Conservation (phyloP, 2,113 vertebrate genomes). For the Ochotona curzoniae region DNA sequence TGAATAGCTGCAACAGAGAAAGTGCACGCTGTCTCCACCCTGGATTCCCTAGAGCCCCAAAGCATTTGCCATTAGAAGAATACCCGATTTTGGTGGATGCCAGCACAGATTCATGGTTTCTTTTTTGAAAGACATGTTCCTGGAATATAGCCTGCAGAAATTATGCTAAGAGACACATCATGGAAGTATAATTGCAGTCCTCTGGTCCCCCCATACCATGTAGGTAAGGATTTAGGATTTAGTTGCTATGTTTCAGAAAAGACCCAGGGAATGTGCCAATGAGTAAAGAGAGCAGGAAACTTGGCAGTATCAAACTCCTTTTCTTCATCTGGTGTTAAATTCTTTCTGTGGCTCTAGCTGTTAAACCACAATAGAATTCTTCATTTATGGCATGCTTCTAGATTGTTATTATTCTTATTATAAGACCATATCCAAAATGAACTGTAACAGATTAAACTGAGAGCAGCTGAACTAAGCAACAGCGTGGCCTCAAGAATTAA, state of each 20-base stretch:
- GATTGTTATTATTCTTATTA: conserved; percentile 47
- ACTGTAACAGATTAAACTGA: conserved; percentile 59
- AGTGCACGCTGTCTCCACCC: not conserved
- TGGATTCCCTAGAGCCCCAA: not conserved
- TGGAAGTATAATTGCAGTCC: not conserved
- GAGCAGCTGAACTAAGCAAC: conserved; percentile 55
- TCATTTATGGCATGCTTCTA: conserved; percentile 72
- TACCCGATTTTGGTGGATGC: not conserved
- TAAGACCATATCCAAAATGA: conserved; percentile 62
- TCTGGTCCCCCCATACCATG: not conserved
- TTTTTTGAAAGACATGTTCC: conserved; percentile 29
- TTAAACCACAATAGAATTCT: conserved; percentile 66
- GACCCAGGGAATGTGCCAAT: conserved; percentile 46
- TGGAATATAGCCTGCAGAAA: conserved; percentile 15
- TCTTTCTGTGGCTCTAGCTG: conserved; percentile 65
- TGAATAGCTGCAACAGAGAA: not conserved
- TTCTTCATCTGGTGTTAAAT: conserved; percentile 67
- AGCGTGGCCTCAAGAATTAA: conserved; percentile 59
- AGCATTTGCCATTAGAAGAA: conserved; percentile 28
- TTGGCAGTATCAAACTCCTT: conserved; percentile 46
- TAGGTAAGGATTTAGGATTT: not conserved
- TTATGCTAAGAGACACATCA: conserved; percentile 18
- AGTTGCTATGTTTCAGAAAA: conserved; percentile 37
- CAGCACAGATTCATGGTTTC: conserved; percentile 33
- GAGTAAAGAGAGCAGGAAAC: conserved; percentile 42